Evolutionary conservation across 1,140 invertebrate genomes (phyloP).

Genomic region (Amphibalanus amphitrite): DNA sequence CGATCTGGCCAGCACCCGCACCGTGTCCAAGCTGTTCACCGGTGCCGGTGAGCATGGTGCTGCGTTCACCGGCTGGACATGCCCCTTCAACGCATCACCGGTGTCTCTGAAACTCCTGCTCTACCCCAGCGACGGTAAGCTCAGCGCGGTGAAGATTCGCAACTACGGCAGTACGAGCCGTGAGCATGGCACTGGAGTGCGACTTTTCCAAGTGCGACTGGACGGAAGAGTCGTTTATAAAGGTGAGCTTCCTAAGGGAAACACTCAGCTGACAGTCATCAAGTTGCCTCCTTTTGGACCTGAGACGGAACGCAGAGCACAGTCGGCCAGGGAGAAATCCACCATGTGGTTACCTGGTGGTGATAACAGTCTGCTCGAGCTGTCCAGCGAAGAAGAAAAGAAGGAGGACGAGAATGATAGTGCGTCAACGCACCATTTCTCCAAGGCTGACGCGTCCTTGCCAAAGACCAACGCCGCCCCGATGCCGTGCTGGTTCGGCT

Average conservation of each 20-base stretch:
- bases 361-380: neutral
- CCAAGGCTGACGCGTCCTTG: neutral
- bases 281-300: neutral
- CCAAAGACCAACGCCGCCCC: neutral
- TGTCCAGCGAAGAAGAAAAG: neutral
- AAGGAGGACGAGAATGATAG: neutral
- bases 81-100: neutral
- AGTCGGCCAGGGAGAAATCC: neutral
- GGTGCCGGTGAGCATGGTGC: neutral
- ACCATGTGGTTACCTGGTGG: neutral
- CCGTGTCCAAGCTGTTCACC: neutral
- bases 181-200: neutral
- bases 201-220: neutral
- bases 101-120: neutral
- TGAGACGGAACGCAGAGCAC: neutral
- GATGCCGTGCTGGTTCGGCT: neutral
- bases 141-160: neutral
- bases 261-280: neutral
- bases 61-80: neutral
- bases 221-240: neutral
- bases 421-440: neutral
- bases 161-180: neutral
- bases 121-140: neutral
- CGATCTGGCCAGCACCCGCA: neutral
- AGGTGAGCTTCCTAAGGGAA: neutral